These are phyloP conservation scores for Pyxicephalus adspersus DNA, from an alignment of 2,113 vertebrate genomes.

Conservation along the genomic window DNA sequence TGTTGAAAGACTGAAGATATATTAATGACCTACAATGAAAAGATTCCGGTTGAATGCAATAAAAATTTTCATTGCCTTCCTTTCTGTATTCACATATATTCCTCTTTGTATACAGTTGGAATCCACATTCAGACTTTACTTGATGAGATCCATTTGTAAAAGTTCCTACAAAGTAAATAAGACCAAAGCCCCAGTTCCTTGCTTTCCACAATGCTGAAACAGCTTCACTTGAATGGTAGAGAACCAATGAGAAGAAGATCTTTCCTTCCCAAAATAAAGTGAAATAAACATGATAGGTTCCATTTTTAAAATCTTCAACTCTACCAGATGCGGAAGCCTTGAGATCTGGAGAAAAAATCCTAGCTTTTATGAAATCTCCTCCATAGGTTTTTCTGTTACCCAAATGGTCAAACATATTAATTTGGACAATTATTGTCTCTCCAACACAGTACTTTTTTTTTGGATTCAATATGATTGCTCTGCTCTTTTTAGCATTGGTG, in stretches of 20 bases:
- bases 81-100: constrained; percentile 57
- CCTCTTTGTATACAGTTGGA: neutral
- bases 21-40: constrained; percentile 53
- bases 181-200: constrained; percentile 24
- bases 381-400: constrained; percentile 49
- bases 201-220: constrained; percentile 12
- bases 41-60: constrained; percentile 52
- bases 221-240: neutral
- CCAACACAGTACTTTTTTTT: constrained; percentile 30
- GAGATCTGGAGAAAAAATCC: constrained; percentile 26
- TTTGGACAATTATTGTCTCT: constrained; percentile 31
- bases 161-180: constrained; percentile 18
- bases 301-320: constrained; percentile 4
- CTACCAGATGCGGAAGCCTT: constrained; percentile 22
- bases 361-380: constrained; percentile 38
- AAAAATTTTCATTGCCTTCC: constrained; percentile 56
- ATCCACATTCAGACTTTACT: constrained; percentile 28
- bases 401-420: constrained; percentile 44
- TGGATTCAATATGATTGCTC: constrained; percentile 32
- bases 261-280: constrained; percentile 24
- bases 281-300: constrained; percentile 39
- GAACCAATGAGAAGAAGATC: neutral
- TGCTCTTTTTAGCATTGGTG: constrained; percentile 33
- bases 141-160: neutral
- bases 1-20: constrained; percentile 24